Evolutionary conservation across 1,140 invertebrate species (phyloP), one percentile per base, ranked within the genome.

Genomic region (Aphelinus certus): DNA sequence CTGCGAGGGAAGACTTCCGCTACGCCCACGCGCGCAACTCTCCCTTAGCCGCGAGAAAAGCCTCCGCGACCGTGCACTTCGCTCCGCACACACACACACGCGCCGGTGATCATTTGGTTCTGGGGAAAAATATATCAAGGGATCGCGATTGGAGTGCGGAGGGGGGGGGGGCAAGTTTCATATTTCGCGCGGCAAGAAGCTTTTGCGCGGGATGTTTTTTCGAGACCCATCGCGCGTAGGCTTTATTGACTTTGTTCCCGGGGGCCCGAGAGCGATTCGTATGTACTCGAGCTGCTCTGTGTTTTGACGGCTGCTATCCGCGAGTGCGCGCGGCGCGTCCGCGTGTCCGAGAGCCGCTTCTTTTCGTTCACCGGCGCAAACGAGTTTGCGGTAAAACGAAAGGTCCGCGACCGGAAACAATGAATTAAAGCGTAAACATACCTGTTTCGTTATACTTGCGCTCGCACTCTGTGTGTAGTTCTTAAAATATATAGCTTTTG

Each of bases 1-100:
- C 57, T 67, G 71, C 56, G 48, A 76, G 26, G 70, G 76, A 81
- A 80, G 78, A 80, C 75, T 83, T 82, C 82, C 80, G 78, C 70
- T 77, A 60, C 65, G 79, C 78, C 71, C 81, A 77, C 61, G 78
- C 80, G 75, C 26, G 26, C 26, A 26, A 26, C 26, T 26, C 26
- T 26, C 72, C 43, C 57, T 45, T 42, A 43, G 60, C 42, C 42
- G 45, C 43, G 7, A 4, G 67, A 69, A 69, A 69, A 69, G 58
- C 57, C 57, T 69, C 46, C 66, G 45, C 51, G 42, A 43, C 7
- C 64, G 64, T 3, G 5, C 10, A n/a, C 26, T 9, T 3, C 51
- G 6, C 2, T 56, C 4, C 43, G 3, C 10, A n/a, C 55, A 49
- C 60, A 61, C 61, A 76, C 53, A 79, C 78, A 71, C 74, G 73